Evolutionary conservation across 2,797 vertebrate genomes (phyloP), one percentile per base, ranked within the genome.

Genomic region (Molothrus aeneus): DNA sequence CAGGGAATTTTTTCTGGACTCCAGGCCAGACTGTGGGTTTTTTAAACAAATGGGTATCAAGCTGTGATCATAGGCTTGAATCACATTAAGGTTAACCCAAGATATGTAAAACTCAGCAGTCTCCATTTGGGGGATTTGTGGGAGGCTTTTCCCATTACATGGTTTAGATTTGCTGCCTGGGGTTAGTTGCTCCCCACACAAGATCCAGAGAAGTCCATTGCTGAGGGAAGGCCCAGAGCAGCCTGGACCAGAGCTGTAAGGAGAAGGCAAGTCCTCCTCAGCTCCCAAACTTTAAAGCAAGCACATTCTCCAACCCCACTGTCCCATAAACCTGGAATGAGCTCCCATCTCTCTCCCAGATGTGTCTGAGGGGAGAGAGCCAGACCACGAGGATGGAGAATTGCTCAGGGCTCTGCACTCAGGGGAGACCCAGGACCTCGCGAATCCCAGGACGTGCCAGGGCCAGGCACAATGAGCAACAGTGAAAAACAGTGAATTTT

Each of bases 11-110:
- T 89, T 77, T n/a, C 90, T 91, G 47, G 36, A 88, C 45, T 74
- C 26, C 59, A 53, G 66, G 74, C 73, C 81, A 93, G 70, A 57
- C 47, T 22, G 3, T 6, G 8, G 45, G 4, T 6, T 54, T 70
- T 84, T 96, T 89, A 92, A 93, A 92, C 94, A 91, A 91, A 86
- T 45, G 80, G 59, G 63, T 84, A 75, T 78, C 74, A 65, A 64
- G 28, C 63, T 60, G 45, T 89, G 84, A 94, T 89, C 80, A 81
- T 16, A 93, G 89, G 59, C 38, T 84, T 61, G 66, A 29, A 57
- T n/a, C 38, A 26, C 81, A 81, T 86, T 93, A 89, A 72, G 93
- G 93, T 93, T 95, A 95, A 91, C 80, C 89, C 48, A 88, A 93
- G 71, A 71, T 56, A 57, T 57, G 66, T 84, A 91, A 93, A 91